phyloP scores from a whole-genome alignment of 1,140 invertebrate genomes.

The Lineus longissimus region DNA sequence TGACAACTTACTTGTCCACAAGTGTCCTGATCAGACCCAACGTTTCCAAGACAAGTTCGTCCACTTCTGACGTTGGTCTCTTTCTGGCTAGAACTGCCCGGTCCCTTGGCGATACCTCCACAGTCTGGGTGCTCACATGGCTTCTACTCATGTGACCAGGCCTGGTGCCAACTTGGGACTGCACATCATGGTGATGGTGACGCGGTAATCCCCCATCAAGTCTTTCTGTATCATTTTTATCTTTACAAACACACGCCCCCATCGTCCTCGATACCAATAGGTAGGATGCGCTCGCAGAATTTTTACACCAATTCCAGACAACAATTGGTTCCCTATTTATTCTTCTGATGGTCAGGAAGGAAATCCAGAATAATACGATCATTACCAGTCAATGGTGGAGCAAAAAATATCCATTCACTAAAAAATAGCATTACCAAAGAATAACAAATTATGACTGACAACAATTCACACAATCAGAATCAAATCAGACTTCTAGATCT shows the following conservation, averaged over 20 bases:
- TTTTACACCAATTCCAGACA: background rate
- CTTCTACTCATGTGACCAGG: background rate
- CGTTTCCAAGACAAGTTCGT: conserved; percentile 71
- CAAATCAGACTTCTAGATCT: too few relatives aligned
- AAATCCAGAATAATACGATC: conserved; percentile 24
- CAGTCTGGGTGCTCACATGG: background rate
- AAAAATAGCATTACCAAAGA: too few relatives aligned
- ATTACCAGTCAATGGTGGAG: conserved; percentile 3
- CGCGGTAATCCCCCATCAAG: too few relatives aligned
- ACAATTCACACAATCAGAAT: too few relatives aligned
- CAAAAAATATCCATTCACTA: background rate
- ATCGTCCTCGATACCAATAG: conserved; percentile 16
- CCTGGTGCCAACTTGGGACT: background rate
- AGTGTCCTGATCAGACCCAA: conserved; percentile 73
- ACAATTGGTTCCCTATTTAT: background rate
- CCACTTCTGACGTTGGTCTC: conserved; percentile 15
- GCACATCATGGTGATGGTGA: too few relatives aligned
- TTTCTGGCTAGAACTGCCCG: background rate
- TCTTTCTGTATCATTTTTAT: conserved; percentile 25
- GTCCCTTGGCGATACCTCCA: background rate
- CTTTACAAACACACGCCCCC: conserved; percentile 42
- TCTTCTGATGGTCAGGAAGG: background rate
- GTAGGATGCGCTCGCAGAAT: too few relatives aligned
- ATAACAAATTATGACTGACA: too few relatives aligned
- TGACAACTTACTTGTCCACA: conserved; percentile 72